phyloP scores from a whole-genome alignment of 2,797 vertebrate genomes.

The Rhinichthys osculus region DNA sequence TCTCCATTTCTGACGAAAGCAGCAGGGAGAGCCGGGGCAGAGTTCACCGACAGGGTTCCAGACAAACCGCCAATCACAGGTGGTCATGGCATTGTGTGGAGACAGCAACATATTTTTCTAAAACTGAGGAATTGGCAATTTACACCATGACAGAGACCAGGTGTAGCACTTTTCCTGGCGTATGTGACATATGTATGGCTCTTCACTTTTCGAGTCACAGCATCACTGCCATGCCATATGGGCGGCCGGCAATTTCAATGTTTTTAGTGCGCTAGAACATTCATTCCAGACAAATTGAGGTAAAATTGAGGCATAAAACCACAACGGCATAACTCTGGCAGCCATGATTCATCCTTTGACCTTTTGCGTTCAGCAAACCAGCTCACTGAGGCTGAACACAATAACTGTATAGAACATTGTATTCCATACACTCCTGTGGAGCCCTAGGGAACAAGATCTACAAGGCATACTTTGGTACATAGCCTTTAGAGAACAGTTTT shows the following conservation, averaged over 20 bases:
- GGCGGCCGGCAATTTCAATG: not conserved
- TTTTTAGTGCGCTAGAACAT: not conserved
- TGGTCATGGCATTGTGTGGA: not conserved
- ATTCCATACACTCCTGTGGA: not conserved
- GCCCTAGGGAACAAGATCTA: constrained; percentile 5
- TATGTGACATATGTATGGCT: not conserved
- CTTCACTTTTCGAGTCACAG: constrained; percentile 4
- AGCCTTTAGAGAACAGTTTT: not conserved
- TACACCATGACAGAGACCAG: not conserved
- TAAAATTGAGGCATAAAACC: not conserved
- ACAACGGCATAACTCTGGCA: not conserved
- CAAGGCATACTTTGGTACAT: constrained; percentile 19
- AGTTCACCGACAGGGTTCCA: not conserved
- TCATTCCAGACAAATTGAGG: constrained; percentile 3
- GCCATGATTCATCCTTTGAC: not conserved
- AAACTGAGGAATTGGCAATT: not conserved
- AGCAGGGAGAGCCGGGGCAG: not conserved
- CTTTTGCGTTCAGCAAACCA: constrained; percentile 17
- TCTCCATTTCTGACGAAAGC: constrained; percentile 13
- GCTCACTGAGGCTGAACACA: constrained; percentile 15
- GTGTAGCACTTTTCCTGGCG: not conserved
- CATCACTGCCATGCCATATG: not conserved
- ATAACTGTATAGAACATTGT: constrained; percentile 8
- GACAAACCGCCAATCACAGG: constrained; percentile 14
- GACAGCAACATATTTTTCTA: not conserved